Conservation (phyloP, 2,888 invertebrate species). For the Eupithecia dodoneata region DNA sequence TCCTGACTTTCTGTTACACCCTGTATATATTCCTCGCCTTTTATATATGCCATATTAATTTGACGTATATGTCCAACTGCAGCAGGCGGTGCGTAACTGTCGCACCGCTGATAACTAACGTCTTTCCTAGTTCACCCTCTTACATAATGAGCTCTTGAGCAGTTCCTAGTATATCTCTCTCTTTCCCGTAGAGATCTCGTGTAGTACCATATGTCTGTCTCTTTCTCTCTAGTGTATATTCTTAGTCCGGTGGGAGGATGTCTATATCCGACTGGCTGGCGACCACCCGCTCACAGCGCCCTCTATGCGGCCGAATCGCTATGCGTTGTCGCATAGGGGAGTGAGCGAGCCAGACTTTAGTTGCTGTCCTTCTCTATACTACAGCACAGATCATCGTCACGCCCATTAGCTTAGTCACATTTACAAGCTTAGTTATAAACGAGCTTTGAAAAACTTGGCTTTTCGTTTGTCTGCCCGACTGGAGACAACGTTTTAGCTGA, state of each 20-base stretch:
- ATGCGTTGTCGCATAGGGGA: conserved; percentile 25
- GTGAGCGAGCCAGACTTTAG: conserved; percentile 26
- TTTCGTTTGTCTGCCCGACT: background rate
- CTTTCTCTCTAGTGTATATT: background rate
- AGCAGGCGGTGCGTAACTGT: too few species aligned
- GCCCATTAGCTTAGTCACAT: background rate
- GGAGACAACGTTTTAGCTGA: background rate
- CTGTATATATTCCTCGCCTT: too few species aligned
- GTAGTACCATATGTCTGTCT: background rate
- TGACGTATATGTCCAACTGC: too few species aligned
- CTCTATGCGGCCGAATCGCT: conserved; percentile 19
- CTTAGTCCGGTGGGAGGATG: conserved; percentile 43
- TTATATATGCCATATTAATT: too few species aligned
- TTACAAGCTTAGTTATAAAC: background rate
- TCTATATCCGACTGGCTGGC: conserved; percentile 33
- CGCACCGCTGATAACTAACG: too few species aligned
- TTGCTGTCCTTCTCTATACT: conserved; percentile 14
- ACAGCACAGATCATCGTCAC: background rate
- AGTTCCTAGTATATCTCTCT: background rate
- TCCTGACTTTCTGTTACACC: too few species aligned
- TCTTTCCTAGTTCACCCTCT: too few species aligned
- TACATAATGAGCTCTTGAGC: background rate
- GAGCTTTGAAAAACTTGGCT: background rate
- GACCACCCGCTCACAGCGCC: conserved; percentile 28
- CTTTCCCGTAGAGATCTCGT: background rate